phyloP scores from a whole-genome alignment of 2,113 vertebrate species.

The Semnornis frantzii region DNA sequence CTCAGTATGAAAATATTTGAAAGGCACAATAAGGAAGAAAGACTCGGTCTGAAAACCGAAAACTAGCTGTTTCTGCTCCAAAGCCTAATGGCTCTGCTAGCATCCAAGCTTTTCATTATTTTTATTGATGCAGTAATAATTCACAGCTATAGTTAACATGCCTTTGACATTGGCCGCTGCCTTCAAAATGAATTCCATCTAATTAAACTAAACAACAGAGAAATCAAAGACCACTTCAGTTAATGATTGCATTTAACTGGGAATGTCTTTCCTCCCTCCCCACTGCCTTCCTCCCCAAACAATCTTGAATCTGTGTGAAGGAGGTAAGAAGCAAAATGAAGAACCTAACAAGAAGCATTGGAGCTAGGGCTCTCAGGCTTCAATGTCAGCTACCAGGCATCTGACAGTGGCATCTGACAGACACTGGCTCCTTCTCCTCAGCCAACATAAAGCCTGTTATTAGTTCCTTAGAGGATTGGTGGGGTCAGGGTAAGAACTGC shows the following conservation, averaged over 20 bases:
- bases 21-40: conserved; percentile 11
- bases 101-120: conserved; percentile 65
- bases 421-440: neutral
- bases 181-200: conserved; percentile 55
- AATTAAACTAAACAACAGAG: conserved; percentile 59
- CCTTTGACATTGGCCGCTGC: conserved; percentile 36
- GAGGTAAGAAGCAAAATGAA: neutral
- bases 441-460: neutral
- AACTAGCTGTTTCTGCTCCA: conserved; percentile 35
- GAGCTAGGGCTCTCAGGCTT: neutral
- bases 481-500: neutral
- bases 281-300: neutral
- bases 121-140: conserved; percentile 69
- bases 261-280: neutral
- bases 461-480: neutral
- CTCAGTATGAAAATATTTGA: conserved; percentile 2
- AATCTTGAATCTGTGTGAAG: neutral
- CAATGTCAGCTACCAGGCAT: neutral
- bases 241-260: conserved; percentile 34
- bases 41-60: conserved; percentile 45
- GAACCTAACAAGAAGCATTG: neutral
- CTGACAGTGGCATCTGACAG: neutral
- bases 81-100: conserved; percentile 51
- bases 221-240: conserved; percentile 50
- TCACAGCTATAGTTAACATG: conserved; percentile 60